Evolutionary conservation across 2,888 invertebrate genomes (phyloP).

Genomic region (Netelia melanura): DNA sequence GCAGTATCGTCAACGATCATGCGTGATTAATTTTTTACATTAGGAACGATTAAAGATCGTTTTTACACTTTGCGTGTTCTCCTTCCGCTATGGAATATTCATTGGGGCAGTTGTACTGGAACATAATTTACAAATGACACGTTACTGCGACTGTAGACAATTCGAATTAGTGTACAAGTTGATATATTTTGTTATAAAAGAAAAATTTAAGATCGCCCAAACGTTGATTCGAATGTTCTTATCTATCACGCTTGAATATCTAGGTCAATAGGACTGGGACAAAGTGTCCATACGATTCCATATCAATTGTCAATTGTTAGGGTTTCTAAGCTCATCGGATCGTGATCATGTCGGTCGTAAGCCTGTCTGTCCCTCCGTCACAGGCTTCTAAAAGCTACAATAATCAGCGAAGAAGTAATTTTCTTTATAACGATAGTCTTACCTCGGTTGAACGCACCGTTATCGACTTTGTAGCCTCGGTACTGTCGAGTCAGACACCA

Average conservation of each 20-base stretch:
- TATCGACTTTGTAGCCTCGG: background rate
- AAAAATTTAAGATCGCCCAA: background rate
- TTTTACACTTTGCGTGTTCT: background rate
- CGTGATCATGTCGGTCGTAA: no score
- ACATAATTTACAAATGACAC: constrained; percentile 47
- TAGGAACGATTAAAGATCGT: background rate
- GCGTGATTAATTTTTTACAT: background rate
- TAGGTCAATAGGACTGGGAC: no score
- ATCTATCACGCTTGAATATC: no score
- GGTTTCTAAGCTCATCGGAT: no score
- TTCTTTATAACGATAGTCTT: background rate
- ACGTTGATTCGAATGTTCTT: no score
- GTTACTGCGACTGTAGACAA: constrained; percentile 31
- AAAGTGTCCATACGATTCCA: no score
- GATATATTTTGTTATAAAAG: constrained; percentile 59
- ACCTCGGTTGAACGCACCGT: constrained; percentile 5
- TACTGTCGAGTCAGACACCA: background rate
- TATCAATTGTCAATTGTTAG: no score
- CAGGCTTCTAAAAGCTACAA: no score
- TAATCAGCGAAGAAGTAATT: constrained; percentile 10
- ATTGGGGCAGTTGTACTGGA: background rate
- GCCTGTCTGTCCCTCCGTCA: no score
- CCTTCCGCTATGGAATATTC: background rate
- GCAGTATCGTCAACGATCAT: background rate
- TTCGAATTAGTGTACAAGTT: constrained; percentile 63